Base-by-base conservation (phyloP, 2,888 invertebrate species). In the Apamea monoglypha region DNA sequence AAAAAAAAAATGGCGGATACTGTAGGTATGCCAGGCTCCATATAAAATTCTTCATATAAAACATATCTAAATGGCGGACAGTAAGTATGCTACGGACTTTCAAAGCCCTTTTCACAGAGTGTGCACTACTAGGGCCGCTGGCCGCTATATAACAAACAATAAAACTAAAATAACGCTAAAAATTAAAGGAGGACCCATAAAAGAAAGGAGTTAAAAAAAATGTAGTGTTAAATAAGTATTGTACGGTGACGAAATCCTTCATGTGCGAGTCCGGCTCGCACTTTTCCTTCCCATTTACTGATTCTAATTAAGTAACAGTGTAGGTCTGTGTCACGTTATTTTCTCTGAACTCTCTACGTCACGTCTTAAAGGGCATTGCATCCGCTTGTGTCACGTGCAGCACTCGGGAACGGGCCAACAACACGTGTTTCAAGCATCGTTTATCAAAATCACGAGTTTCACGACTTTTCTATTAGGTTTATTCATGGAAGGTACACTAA, bases 361-460 rank as follows among this genome's bases (percentile, higher is more conserved):
- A 77, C 29, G 47, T 32, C 47, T 61, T 40, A 74, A 63, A 85
- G 74, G 74, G 86, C 84, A 74, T 56, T 84, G 82, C 61, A 85
- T 82, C 67, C 64, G 74, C 32, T 82, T 25, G 56, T 63, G 59
- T 86, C 86, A 84, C 76, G 77, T 82, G 86, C 44, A 5, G 12
- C 14, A 16, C 29, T 59, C 66, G 70, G 29, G 53, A 16, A 32
- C 40, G 18, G 25, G 86, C 82, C 82, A 85, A 82, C 56, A 63
- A 71, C 76, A 72, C 74, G 71, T 77, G 64, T 44, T 47, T 56
- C 47, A 18, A 47, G 32, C 67, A 74, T 71, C 40, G 50, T 74
- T 59, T 32, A 59, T 69, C 40, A 56, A 69, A 63, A 59, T 82
- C 56, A 73, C 79, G 56, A 78, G 63, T 61, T 77, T n/a, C 40